Conservation (phyloP, 2,888 invertebrate genomes). For the Blastobasis adustella region DNA sequence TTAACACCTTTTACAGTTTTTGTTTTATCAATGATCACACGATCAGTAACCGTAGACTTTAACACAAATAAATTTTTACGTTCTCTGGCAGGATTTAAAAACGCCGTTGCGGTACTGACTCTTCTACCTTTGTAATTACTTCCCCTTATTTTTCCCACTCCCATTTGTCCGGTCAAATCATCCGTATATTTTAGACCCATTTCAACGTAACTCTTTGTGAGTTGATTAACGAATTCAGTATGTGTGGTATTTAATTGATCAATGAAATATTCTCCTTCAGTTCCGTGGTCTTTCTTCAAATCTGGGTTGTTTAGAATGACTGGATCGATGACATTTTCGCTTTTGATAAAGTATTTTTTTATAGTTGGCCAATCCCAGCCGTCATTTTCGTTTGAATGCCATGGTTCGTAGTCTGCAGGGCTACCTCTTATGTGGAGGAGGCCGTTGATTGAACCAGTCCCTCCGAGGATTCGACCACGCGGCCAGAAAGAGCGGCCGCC, state of each 20-base stretch:
- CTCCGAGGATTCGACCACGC: conserved; percentile 55
- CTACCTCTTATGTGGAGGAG: conserved; percentile 57
- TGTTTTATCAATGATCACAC: conserved; percentile 32
- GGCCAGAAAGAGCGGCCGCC: conserved; percentile 54
- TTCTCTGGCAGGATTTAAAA: conserved; percentile 40
- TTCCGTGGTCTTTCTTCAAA: conserved; percentile 52
- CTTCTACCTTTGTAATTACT: conserved; percentile 64
- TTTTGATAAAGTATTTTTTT: conserved; percentile 55
- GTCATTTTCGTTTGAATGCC: conserved; percentile 45
- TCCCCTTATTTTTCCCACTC: conserved; percentile 70
- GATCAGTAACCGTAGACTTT: conserved; percentile 40
- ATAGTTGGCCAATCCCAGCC: conserved; percentile 60
- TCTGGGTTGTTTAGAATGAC: conserved; percentile 48
- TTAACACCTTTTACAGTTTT: conserved; percentile 40
- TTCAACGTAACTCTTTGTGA: conserved; percentile 60
- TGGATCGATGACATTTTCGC: conserved; percentile 55
- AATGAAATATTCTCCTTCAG: conserved; percentile 65
- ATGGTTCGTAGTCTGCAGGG: conserved; percentile 47
- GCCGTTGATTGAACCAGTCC: conserved; percentile 61
- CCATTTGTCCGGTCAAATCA: conserved; percentile 67
- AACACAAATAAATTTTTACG: conserved; percentile 49
- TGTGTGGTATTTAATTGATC: conserved; percentile 63
- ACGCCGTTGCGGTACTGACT: conserved; percentile 73
- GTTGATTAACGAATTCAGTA: conserved; percentile 38
- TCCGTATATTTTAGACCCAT: conserved; percentile 61